Evolutionary conservation across 2,888 invertebrate genomes (phyloP).

Genomic region (Tipula vernalis): DNA sequence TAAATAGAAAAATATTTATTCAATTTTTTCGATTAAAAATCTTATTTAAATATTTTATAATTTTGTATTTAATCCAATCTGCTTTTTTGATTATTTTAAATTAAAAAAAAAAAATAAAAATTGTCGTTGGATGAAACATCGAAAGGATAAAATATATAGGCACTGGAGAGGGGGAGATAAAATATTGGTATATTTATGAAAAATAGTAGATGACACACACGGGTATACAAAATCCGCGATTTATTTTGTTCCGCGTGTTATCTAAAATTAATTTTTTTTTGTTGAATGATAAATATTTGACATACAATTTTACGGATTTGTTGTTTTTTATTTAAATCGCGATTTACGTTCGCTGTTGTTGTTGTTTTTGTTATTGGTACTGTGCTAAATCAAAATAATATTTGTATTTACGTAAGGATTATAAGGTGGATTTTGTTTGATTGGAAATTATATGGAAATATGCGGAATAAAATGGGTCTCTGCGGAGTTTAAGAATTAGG

Average conservation of each 20-base stretch:
- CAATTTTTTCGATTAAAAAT: not conserved
- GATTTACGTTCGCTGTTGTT: not conserved
- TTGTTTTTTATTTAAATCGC: not conserved
- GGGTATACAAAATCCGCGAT: not conserved
- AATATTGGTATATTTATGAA: not conserved
- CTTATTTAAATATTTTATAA: constrained; percentile 4
- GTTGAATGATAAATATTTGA: not conserved
- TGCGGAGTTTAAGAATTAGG: not conserved
- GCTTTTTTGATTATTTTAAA: not conserved
- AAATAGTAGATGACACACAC: not conserved
- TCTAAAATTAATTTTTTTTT: not conserved
- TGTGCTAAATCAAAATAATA: not conserved
- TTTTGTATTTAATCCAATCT: not conserved
- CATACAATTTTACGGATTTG: not conserved
- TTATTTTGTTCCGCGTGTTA: not conserved
- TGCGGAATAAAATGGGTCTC: not conserved
- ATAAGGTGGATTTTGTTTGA: not conserved
- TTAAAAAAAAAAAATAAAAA: not conserved
- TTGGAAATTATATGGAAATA: not conserved
- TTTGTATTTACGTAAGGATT: not conserved
- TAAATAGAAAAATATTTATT: not conserved
- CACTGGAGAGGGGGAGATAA: not conserved
- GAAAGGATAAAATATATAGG: not conserved
- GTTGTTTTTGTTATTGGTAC: not conserved
- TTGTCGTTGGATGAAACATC: not conserved